phyloP scores from a whole-genome alignment of 2,797 vertebrate species.

The Petrocephalus schoutedeni region DNA sequence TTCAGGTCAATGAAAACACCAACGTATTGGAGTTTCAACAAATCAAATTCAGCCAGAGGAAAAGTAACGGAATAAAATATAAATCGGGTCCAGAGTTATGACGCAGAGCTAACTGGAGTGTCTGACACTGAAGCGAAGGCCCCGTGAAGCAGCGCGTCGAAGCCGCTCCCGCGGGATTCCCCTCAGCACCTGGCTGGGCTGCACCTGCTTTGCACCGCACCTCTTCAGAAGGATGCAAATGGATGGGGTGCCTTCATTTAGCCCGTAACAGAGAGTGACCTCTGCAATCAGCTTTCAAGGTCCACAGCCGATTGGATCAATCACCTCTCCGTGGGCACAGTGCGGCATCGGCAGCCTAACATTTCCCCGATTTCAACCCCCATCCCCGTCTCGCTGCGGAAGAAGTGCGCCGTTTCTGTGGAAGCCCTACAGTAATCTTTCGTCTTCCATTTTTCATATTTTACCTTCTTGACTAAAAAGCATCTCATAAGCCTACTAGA shows the following conservation, averaged over 20 bases:
- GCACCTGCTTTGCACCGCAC: neutral
- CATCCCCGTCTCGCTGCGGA: neutral
- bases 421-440: neutral
- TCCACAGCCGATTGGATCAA: slow-evolving; percentile 48
- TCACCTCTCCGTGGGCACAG: slow-evolving; percentile 26
- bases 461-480: neutral
- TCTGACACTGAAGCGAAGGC: neutral
- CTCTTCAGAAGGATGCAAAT: slow-evolving; percentile 13
- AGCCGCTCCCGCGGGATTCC: neutral
- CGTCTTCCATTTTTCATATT: neutral
- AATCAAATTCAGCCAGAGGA: neutral
- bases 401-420: neutral
- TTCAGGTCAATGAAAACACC: neutral
- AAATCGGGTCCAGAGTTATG: neutral
- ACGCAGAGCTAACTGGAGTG: neutral
- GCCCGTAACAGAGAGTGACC: slow-evolving; percentile 49
- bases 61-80: neutral
- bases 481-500: neutral
- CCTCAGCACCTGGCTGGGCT: neutral
- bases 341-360: neutral
- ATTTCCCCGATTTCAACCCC: neutral
- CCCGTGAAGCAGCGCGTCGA: neutral
- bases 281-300: slow-evolving; percentile 50
- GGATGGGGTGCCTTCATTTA: slow-evolving; percentile 44
- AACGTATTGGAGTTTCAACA: neutral